Base-by-base conservation (phyloP, 1,140 invertebrate genomes). In the Euglossa dilemma region DNA sequence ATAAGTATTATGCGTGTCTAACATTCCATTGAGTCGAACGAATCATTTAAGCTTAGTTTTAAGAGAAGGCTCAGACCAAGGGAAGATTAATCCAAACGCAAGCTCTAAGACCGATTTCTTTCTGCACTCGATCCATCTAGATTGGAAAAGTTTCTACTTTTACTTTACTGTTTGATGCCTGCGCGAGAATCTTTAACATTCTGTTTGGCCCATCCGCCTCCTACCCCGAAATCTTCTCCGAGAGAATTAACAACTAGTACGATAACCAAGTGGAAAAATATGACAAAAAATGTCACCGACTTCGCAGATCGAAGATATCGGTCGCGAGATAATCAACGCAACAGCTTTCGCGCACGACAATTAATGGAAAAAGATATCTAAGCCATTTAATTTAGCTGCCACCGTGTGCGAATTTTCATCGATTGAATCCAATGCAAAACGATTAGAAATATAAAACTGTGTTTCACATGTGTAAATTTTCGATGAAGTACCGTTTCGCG, bases 61-160 rank as follows among this genome's bases (percentile, higher is more conserved):
- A 83, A 82, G 77, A 67, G 79, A 70, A 64, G 67, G 23, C 63
- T 57, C 64, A 9, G 64, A 23, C 36, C 66, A 75, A 80, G 72
- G 85, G 81, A 86, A 89, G 87, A 91, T 91, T 90, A 90, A 91
- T 91, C 86, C 86, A 75, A 84, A 87, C 56, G 67, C 71, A 67
- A 83, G 77, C 89, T 84, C 85, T 82, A 89, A 87, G 88, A 85
- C 88, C 80, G 85, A 89, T 90, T 90, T 85, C 87, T 92, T 90
- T 85, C 87, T 71, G 73, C 86, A 87, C 87, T 87, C 86, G 88
- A 92, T 89, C 83, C 85, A 80, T 69, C 89, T 85, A 92, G 89
- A 93, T 93, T 93, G 90, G 89, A 92, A 93, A 93, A 93, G 89
- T 93, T 93, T 90, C 80, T 78, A 88, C 86, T 84, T 84, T 87